Percentiles rank a stretch among this genome's conserved stretches.
Evolutionary conservation across 2,888 invertebrate species (phyloP).

Genomic region (Spisula solida): DNA sequence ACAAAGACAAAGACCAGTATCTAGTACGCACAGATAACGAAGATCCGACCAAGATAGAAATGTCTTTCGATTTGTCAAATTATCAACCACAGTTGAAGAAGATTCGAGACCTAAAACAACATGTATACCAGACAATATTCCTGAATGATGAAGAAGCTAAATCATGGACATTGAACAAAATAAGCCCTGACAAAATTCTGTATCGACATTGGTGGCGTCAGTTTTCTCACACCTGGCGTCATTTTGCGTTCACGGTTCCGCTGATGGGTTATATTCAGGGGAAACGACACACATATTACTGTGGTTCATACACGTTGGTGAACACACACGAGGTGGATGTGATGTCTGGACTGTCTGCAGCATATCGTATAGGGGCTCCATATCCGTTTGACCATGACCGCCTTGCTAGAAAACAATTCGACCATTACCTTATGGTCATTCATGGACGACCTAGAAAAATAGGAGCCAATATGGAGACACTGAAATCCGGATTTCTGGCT

Average conservation of each 20-base stretch:
- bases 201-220: slow-evolving; percentile 81
- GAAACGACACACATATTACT: slow-evolving; percentile 77
- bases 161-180: slow-evolving; percentile 77
- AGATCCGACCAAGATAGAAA: slow-evolving; percentile 80
- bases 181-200: slow-evolving; percentile 76
- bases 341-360: slow-evolving; percentile 82
- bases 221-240: slow-evolving; percentile 82
- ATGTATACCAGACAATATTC: slow-evolving; percentile 82
- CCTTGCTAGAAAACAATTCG: slow-evolving; percentile 80
- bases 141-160: slow-evolving; percentile 75
- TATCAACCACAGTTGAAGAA: slow-evolving; percentile 80
- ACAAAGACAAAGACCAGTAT: slow-evolving; percentile 79
- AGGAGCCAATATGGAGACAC: slow-evolving; percentile 73
- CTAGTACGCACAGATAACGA: slow-evolving; percentile 77
- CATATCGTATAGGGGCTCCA: slow-evolving; percentile 78
- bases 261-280: slow-evolving; percentile 81
- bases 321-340: slow-evolving; percentile 82
- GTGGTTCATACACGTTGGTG: slow-evolving; percentile 81
- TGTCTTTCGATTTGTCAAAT: slow-evolving; percentile 82
- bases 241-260: slow-evolving; percentile 82
- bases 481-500: slow-evolving; percentile 71
- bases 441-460: slow-evolving; percentile 76
- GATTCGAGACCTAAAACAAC: slow-evolving; percentile 64
- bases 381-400: slow-evolving; percentile 80
- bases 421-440: slow-evolving; percentile 79